Conservation (phyloP, 2,888 invertebrate genomes). For the Hecatera dysodea region DNA sequence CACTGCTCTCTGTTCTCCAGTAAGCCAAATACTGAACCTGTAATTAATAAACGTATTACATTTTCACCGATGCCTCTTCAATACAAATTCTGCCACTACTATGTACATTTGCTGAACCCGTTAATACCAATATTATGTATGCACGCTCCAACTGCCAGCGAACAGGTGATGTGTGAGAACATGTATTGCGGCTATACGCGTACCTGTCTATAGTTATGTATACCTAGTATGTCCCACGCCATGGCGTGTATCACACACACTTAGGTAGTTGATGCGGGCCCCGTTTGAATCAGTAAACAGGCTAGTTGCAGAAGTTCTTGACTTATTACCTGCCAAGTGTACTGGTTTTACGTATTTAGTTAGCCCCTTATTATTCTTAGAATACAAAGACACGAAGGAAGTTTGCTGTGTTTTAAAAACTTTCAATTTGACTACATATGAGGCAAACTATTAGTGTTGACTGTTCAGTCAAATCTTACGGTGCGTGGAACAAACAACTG, state of each 20-base stretch:
- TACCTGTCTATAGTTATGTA: background rate
- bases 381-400: background rate
- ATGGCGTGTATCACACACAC: constrained; percentile 44
- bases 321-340: background rate
- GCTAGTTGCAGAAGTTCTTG: constrained; percentile 15
- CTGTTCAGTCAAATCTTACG: background rate
- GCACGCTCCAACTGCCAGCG: constrained; percentile 31
- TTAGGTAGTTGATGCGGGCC: constrained; percentile 55
- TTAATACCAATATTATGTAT: constrained; percentile 38
- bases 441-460: background rate
- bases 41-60: constrained; percentile 16
- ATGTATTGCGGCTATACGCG: constrained; percentile 40
- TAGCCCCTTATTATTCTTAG: no score
- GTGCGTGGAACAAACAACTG: background rate
- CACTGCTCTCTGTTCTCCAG: background rate
- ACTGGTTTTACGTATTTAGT: no score
- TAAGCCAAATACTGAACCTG: background rate
- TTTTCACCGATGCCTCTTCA: constrained; percentile 17
- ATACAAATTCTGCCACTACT: constrained; percentile 6
- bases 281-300: constrained; percentile 14
- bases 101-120: constrained; percentile 14
- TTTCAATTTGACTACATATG: background rate
- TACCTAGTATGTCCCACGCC: constrained; percentile 18
- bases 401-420: background rate
- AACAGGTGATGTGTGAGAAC: constrained; percentile 60